Base-by-base conservation (phyloP, 2,797 vertebrate species). In the Sebastes hubbsi region DNA sequence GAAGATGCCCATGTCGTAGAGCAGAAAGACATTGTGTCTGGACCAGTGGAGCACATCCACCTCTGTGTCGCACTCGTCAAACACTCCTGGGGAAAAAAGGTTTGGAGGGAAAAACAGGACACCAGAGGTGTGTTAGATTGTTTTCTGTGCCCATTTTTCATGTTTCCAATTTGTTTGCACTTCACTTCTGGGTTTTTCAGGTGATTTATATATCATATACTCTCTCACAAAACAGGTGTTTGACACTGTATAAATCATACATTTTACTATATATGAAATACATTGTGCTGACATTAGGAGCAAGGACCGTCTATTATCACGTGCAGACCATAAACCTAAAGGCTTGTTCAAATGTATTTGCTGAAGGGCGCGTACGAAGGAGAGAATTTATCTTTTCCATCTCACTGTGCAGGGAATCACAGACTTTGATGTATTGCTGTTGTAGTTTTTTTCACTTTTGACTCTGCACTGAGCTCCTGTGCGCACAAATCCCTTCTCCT, bases 1-100 rank as follows among this genome's bases (percentile, higher is more conserved):
- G 94, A 99, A 99, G 72, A 97, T 97, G 63, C 98, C 98, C 97
- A 99, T 97, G 89, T 95, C 95, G 66, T 98, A 98, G 22, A 99
- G 96, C 25, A 99, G 96, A 87, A 99, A 99, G 90, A 97, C 95
- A 85, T 99, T 99, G 94, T 97, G 97, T 64, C 97, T 95, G 81
- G 97, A 97, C 98, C 98, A 99, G 92, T 93, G 93, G 25, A 99
- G 95, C 75, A 98, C 97, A 1, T 99, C 97, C 0, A 94, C 94
- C 77, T 99, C 98, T 0, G 95, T 96, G 78, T 97, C 96, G 1
- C 98, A 99, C 85, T 99, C 98, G 25, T 97, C 97, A 12, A 98
- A 99, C 87, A 97, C 96, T 5, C 98, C 98, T 99, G 88, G 12
- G 7, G 11, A 3, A 59, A 54, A 70, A 38, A 24, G 9, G 20